Evolutionary conservation across 1,140 invertebrate species (phyloP).

Genomic region (Drosophila suzukii): DNA sequence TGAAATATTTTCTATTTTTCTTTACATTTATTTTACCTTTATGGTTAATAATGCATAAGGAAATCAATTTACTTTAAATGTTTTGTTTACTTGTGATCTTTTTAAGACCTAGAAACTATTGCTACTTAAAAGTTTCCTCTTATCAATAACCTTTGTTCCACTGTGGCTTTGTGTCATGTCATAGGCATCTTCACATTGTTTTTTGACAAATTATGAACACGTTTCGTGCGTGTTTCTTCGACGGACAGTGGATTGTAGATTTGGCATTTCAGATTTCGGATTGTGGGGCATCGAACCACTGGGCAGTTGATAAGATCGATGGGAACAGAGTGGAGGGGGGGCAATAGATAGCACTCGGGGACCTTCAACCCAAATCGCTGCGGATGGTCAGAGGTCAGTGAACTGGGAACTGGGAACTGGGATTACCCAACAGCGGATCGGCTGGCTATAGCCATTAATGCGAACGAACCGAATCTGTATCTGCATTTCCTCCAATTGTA

Average conservation of each 20-base stretch:
- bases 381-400: conserved; percentile 13
- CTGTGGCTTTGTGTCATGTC: conserved; percentile 14
- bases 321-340: not conserved
- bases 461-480: conserved; percentile 3
- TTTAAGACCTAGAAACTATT: too few species aligned
- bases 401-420: not conserved
- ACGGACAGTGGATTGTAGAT: conserved; percentile 1
- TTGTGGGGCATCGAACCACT: conserved; percentile 26
- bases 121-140: not conserved
- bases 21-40: too few species aligned
- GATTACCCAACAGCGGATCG: conserved; percentile 17
- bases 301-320: conserved; percentile 24
- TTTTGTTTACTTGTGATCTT: too few species aligned
- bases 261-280: conserved; percentile 9
- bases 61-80: too few species aligned
- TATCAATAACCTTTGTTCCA: conserved; percentile 5
- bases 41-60: too few species aligned
- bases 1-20: too few species aligned
- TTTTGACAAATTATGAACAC: conserved; percentile 65
- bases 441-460: conserved; percentile 7
- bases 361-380: conserved; percentile 9
- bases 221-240: conserved; percentile 33
- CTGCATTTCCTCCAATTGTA: conserved; percentile 22
- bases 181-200: conserved; percentile 20
- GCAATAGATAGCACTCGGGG: not conserved